Conservation (phyloP, 2,888 invertebrate species). For the Macroteleia sp. region DNA sequence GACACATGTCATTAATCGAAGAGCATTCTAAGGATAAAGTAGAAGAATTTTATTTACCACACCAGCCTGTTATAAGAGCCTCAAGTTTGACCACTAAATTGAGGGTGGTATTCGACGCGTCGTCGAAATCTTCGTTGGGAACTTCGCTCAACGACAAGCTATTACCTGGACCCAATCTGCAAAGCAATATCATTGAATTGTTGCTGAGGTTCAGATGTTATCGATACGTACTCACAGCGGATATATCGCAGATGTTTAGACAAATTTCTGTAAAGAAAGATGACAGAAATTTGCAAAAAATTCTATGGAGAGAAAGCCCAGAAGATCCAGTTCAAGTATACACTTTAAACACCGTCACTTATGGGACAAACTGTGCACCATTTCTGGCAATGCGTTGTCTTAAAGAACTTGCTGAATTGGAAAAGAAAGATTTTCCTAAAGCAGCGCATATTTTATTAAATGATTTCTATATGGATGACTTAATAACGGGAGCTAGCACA, state of each 20-base stretch:
- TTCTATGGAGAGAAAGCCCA: too few relatives aligned
- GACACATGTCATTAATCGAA: too few relatives aligned
- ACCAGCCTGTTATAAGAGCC: conserved; percentile 33
- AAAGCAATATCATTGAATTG: too few relatives aligned
- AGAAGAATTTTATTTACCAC: conserved; percentile 8
- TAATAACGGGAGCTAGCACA: background rate
- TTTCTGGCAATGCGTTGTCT: background rate
- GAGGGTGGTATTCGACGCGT: too few relatives aligned
- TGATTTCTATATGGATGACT: background rate
- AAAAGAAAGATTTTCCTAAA: background rate
- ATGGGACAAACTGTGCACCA: background rate
- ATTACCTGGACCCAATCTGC: too few relatives aligned
- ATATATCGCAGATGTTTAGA: too few relatives aligned
- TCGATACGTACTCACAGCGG: too few relatives aligned
- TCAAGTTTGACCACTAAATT: conserved; percentile 28
- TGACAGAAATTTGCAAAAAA: background rate
- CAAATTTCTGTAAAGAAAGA: background rate
- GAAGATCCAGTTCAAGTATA: too few relatives aligned
- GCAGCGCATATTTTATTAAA: background rate
- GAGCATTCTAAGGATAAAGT: too few relatives aligned
- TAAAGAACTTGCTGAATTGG: background rate
- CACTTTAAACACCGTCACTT: background rate
- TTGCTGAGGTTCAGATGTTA: too few relatives aligned
- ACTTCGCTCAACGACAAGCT: too few relatives aligned
- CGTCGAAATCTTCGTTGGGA: too few relatives aligned